A percentile compares a stretch with the other conserved stretches of the same genome.
Conservation (phyloP, 2,888 invertebrate species). For the Ornithoptera priamus region DNA sequence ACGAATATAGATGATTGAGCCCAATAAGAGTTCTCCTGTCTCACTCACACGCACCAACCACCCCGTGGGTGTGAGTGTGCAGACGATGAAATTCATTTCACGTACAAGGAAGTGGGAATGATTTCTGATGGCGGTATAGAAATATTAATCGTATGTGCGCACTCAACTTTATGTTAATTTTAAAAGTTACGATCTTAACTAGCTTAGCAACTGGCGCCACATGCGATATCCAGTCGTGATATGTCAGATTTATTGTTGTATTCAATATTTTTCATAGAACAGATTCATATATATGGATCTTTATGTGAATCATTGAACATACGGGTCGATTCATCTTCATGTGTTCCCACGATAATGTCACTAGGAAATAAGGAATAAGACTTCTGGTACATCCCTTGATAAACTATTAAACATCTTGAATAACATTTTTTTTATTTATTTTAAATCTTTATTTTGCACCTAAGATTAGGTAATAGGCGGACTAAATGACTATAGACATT, state of each 20-base stretch:
- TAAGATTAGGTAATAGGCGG: no score
- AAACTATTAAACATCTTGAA: no score
- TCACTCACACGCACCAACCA: constrained; percentile 41
- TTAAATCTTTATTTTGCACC: no score
- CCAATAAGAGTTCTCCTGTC: constrained; percentile 57
- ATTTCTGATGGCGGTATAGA: constrained; percentile 65
- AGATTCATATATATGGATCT: not conserved
- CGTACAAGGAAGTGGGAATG: constrained; percentile 75
- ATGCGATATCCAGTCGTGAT: constrained; percentile 6
- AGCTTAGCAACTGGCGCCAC: constrained; percentile 21
- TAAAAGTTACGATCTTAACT: constrained; percentile 39
- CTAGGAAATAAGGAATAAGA: constrained; percentile 1
- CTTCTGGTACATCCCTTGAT: not conserved
- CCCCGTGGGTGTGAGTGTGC: constrained; percentile 41
- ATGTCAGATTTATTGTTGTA: constrained; percentile 18
- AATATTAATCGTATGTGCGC: constrained; percentile 66
- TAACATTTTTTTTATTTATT: no score
- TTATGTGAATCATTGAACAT: constrained; percentile 13
- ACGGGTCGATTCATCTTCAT: constrained; percentile 13
- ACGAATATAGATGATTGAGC: constrained; percentile 79
- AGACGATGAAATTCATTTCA: constrained; percentile 67
- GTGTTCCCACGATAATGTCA: constrained; percentile 20
- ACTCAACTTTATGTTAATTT: constrained; percentile 41
- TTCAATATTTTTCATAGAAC: constrained; percentile 26
- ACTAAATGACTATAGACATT: not conserved